phyloP scores from a whole-genome alignment of 2,888 invertebrate species.

The Machimus atricapillus region DNA sequence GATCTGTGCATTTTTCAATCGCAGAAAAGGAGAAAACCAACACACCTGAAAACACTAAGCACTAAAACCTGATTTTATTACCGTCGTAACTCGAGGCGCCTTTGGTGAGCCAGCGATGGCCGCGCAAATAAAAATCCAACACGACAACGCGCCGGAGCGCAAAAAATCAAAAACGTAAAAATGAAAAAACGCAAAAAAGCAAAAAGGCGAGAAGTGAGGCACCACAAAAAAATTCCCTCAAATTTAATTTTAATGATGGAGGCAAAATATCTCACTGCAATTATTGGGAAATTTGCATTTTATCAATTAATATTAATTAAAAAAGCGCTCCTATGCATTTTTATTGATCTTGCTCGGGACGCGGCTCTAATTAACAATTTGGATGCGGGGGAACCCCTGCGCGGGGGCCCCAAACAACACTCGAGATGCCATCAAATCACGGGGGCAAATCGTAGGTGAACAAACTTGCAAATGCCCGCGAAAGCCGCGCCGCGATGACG shows the following conservation, averaged over 20 bases:
- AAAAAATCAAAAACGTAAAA: neutral
- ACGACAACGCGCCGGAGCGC: neutral
- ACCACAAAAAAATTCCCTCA: neutral
- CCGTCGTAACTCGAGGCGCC: constrained; percentile 31
- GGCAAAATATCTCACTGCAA: constrained; percentile 26
- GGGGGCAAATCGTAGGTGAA: constrained; percentile 11
- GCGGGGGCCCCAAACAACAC: neutral
- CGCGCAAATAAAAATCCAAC: constrained; percentile 1
- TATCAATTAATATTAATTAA: constrained; percentile 39
- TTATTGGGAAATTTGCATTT: constrained; percentile 37
- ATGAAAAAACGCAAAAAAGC: neutral
- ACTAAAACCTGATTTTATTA: constrained; percentile 37
- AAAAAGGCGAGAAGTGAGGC: neutral
- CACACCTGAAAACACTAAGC: neutral
- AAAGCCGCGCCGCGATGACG: constrained; percentile 5
- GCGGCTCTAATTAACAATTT: neutral
- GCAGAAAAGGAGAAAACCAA: constrained; percentile 3
- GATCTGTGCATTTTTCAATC: constrained; percentile 32
- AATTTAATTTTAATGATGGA: constrained; percentile 22
- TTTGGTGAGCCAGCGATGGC: neutral
- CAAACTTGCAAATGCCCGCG: constrained; percentile 2
- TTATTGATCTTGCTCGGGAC: neutral
- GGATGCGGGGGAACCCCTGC: neutral
- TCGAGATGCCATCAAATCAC: neutral
- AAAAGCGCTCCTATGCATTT: constrained; percentile 14